Percentiles rank a stretch among this genome's conserved stretches.
Conservation (phyloP, 2,797 vertebrate species). For the Acrossocheilus wenchowensis region DNA sequence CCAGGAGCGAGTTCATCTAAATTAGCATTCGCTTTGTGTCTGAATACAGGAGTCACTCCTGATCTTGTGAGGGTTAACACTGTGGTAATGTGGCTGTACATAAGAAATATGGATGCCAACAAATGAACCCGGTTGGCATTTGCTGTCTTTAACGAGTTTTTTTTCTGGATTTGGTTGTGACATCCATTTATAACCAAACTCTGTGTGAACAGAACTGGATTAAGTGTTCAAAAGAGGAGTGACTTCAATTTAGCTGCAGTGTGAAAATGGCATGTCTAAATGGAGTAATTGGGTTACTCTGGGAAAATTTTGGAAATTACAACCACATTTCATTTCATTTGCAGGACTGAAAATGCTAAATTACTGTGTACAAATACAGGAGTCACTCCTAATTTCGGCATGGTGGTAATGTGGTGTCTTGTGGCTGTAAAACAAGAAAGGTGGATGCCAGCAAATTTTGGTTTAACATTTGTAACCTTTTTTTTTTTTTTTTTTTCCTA, state of each 20-base stretch:
- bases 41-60: background rate
- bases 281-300: background rate
- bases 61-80: background rate
- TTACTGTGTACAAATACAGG: background rate
- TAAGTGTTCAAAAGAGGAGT: background rate
- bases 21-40: background rate
- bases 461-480: background rate
- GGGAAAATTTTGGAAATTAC: background rate
- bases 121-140: background rate
- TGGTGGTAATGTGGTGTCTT: background rate
- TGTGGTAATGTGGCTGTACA: background rate
- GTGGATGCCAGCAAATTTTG: background rate
- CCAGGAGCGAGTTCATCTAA: background rate
- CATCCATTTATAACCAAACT: background rate
- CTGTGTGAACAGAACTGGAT: background rate
- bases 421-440: background rate
- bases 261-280: background rate
- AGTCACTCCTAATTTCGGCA: background rate
- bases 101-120: background rate
- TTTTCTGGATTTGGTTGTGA: background rate
- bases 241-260: background rate
- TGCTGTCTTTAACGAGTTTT: background rate
- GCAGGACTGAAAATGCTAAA: background rate
- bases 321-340: background rate
- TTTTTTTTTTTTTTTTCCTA: too few species aligned